Base-by-base conservation (phyloP, 2,888 invertebrate species). In the Seira ritae region DNA sequence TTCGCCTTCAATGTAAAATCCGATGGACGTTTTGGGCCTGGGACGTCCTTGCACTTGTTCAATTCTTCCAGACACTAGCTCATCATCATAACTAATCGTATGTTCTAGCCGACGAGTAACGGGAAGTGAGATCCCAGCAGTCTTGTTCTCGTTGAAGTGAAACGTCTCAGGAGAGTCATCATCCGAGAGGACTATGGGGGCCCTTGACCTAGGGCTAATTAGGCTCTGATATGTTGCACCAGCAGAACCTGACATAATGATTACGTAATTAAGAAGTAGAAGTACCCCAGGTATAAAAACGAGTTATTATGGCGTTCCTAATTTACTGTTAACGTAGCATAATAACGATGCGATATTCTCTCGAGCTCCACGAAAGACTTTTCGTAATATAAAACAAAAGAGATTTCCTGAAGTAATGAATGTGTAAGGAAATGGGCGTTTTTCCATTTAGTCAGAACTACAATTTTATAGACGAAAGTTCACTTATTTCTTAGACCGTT, bases 151-250 rank as follows among this genome's bases (percentile, higher is more conserved):
- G 24, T 20, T 66, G 68, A 69, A 67, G 76, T 42, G 67, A 79
- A 66, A 73, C 68, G 23, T 80, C 74, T 71, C 81, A 19, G 75
- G 68, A 8, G 86, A 80, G 12, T 84, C 84, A 50, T 87, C 86
- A 69, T 87, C 87, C 2, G 86, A 4, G 42, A 87, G 83, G 12
- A 85, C 87, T 12, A 89, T 88, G 6, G 88, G 87, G 42, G 85
- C 85, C 82, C 89, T 84, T 73, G 89, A 89, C 83, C 89, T 83
- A 60, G 89, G 89, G 72, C 88, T 88, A 10, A 88, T 87, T 50
- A 89, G 74, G 24, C 74, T 87, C 66, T 89, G 86, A 71, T 80
- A 88, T 12, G 85, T 84, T 85, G 87, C 77, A 73, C 75, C 79
- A 37, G 81, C 81, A 75, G 50, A 12, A 31, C 81, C 76, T 76